phyloP scores from a whole-genome alignment of 2,888 invertebrate species.

The Microctonus brassicae region DNA sequence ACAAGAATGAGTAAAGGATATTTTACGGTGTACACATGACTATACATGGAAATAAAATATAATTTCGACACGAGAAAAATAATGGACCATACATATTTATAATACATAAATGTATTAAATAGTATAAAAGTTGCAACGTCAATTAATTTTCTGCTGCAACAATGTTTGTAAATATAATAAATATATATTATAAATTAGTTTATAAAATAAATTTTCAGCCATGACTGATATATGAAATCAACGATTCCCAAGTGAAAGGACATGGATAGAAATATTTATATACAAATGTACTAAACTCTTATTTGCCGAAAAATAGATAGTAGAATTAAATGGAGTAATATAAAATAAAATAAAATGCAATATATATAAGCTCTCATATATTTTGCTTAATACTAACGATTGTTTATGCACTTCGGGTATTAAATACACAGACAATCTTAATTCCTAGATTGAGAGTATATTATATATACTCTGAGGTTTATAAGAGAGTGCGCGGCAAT shows the following conservation, averaged over 20 bases:
- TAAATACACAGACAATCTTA: constrained; percentile 10
- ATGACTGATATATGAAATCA: constrained; percentile 31
- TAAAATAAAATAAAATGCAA: background rate
- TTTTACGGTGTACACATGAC: background rate
- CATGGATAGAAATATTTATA: constrained; percentile 1
- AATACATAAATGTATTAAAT: background rate
- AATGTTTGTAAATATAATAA: background rate
- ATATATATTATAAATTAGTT: background rate
- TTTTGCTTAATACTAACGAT: constrained; percentile 15
- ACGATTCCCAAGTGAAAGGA: constrained; percentile 36
- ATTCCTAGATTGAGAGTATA: background rate
- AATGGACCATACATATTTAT: background rate
- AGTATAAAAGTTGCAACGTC: background rate
- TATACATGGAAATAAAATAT: constrained; percentile 5
- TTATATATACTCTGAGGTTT: constrained; percentile 9
- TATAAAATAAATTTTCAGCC: background rate
- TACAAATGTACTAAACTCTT: no score
- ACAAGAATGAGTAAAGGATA: constrained; percentile 1
- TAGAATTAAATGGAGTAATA: no score
- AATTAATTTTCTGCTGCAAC: constrained; percentile 17
- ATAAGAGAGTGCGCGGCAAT: constrained; percentile 33
- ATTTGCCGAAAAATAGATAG: background rate
- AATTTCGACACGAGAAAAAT: background rate
- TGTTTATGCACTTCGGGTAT: constrained; percentile 9
- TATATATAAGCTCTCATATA: background rate